Evolutionary conservation across 2,888 invertebrate genomes (phyloP), one percentile per base, ranked within the genome.

Genomic region (Torymus texanus): DNA sequence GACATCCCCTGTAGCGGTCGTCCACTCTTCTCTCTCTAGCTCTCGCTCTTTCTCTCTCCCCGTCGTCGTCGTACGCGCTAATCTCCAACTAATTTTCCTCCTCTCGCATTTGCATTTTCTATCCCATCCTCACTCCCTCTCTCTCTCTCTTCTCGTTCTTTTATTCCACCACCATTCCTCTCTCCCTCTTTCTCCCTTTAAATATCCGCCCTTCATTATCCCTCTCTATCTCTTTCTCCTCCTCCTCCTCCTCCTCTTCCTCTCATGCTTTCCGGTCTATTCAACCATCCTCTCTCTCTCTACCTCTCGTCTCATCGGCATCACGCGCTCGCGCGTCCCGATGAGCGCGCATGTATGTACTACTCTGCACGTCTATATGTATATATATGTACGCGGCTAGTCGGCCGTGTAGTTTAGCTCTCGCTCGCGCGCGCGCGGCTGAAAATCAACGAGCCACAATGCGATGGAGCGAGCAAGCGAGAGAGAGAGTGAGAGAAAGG

Each of bases 101-200:
- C 29, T 65, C 21, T 13, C 18, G n/a, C 51, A 65, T 65, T 65
- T 65, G 13, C 65, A 51, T 65, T 65, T 65, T 65, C 65, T 13
- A 18, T 18, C 13, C 14, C 24, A 3, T 18, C 12, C 16, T 51
- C 29, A 2, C 29, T 29, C 29, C 3, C 4, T 29, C 29, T 51
- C 29, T 29, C 29, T 29, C 29, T 29, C 4, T 29, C 29, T 29
- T 3, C 29, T 29, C 29, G 29, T 29, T 29, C 29, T 29, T 29
- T 29, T 29, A 29, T 29, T 29, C 29, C 29, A 29, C 29, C 29
- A 2, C 29, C 29, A 29, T 29, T 29, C 29, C n/a, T 18, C 58
- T 16, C 18, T 5, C 65, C 10, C 51, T 51, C n/a, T 13, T 50
- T 2, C 18, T n/a, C 50, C 50, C 65, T 18, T 51, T 18, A 66